Percentiles rank a stretch among this genome's conserved stretches.
These are phyloP conservation scores for Mactra quadrangularis DNA, from an alignment of 1,140 invertebrate genomes.

Conservation along the genomic window DNA sequence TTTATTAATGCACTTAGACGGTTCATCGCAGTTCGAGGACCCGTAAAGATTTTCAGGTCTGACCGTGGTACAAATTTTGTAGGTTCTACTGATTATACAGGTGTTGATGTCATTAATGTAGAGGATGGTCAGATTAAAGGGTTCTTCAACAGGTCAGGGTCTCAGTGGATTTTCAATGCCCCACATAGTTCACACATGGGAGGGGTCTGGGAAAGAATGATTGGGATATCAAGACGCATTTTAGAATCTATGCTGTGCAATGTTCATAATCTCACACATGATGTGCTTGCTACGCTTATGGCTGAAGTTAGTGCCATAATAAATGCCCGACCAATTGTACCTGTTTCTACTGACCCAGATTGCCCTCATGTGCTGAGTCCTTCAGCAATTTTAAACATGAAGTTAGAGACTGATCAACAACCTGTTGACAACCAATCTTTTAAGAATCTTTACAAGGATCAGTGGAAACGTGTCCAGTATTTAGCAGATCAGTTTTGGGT, in stretches of 20 bases:
- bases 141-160: no score
- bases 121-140: neutral
- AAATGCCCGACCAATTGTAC: constrained; percentile 62
- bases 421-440: neutral
- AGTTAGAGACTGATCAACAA: constrained; percentile 1
- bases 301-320: constrained; percentile 61
- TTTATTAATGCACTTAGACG: constrained; percentile 18
- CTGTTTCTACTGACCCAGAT: constrained; percentile 59
- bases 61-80: constrained; percentile 26
- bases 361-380: constrained; percentile 59
- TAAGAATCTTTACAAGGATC: constrained; percentile 49
- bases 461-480: constrained; percentile 64
- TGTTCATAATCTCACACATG: constrained; percentile 58
- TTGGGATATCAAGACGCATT: constrained; percentile 55
- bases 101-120: neutral
- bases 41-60: neutral
- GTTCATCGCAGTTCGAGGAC: constrained; percentile 7
- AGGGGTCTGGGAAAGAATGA: constrained; percentile 67
- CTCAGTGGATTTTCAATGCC: constrained; percentile 45
- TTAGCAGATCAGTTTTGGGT: constrained; percentile 64
- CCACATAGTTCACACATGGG: constrained; percentile 60
- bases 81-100: neutral
- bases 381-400: constrained; percentile 58
- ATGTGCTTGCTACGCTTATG: constrained; percentile 65
- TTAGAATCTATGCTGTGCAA: constrained; percentile 61